Evolutionary conservation across 2,113 vertebrate species (phyloP).

Genomic region (Ictalurus furcatus): DNA sequence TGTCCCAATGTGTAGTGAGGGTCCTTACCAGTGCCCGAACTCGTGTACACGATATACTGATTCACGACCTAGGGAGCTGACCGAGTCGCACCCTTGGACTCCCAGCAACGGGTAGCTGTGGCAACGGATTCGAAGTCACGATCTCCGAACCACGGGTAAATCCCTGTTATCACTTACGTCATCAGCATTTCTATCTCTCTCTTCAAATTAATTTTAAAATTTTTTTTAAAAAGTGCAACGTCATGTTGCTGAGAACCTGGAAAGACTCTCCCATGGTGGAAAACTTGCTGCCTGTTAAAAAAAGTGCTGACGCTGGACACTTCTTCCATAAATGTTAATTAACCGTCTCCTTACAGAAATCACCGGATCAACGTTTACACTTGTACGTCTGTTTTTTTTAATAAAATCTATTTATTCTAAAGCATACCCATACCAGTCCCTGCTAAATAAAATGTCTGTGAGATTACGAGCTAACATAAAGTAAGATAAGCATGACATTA

Average conservation of each 20-base stretch:
- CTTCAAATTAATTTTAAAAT: too few relatives aligned
- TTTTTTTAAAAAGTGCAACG: background rate
- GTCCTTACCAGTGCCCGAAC: too few relatives aligned
- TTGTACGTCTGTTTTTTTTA: background rate
- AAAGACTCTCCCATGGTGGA: background rate
- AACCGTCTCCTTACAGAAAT: background rate
- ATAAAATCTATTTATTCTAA: background rate
- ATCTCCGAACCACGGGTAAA: background rate
- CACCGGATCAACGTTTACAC: background rate
- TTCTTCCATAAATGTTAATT: background rate
- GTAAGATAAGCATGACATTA: constrained; percentile 28
- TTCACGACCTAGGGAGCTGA: too few relatives aligned
- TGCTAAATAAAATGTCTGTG: constrained; percentile 19
- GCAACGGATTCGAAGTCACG: background rate
- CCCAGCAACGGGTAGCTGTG: background rate
- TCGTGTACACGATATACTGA: too few relatives aligned
- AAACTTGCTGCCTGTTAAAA: background rate
- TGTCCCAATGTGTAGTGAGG: too few relatives aligned
- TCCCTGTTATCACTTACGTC: background rate
- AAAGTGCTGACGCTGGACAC: background rate
- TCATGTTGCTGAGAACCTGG: background rate
- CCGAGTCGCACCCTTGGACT: too few relatives aligned
- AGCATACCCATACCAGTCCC: background rate
- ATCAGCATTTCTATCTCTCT: background rate
- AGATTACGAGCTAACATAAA: constrained; percentile 37